Percentiles rank a stretch among this genome's conserved stretches.
Conservation (phyloP, 2,888 invertebrate genomes). For the Coremacera marginata region DNA sequence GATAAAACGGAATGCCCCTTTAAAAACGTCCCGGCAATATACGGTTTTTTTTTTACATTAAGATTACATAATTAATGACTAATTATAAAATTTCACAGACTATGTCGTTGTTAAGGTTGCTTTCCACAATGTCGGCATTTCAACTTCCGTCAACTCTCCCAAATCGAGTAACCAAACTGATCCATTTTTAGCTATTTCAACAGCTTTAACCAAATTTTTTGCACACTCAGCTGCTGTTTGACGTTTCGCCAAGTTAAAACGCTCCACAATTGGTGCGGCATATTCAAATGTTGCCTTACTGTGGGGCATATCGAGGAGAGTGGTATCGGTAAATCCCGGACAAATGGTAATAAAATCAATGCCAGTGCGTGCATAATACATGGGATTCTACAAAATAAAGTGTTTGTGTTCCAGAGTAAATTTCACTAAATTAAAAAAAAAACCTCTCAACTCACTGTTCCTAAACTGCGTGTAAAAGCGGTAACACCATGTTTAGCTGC, state of each 20-base stretch:
- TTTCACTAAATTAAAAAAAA: background rate
- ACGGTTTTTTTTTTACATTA: too few species aligned
- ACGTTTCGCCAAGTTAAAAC: constrained; percentile 46
- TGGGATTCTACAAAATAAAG: constrained; percentile 47
- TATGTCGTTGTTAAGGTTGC: constrained; percentile 38
- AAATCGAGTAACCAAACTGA: constrained; percentile 59
- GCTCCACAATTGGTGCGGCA: constrained; percentile 40
- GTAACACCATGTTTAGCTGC: constrained; percentile 67
- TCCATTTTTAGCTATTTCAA: constrained; percentile 59
- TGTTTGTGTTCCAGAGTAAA: background rate
- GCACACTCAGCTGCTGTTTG: constrained; percentile 59
- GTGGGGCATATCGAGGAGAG: constrained; percentile 49
- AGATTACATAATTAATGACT: too few species aligned
- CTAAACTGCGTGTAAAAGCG: constrained; percentile 64
- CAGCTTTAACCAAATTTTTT: constrained; percentile 54
- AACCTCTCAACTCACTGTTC: constrained; percentile 58
- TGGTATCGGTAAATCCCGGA: constrained; percentile 57
- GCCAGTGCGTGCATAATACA: constrained; percentile 51
- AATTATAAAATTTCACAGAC: too few species aligned
- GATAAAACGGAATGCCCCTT: too few species aligned
- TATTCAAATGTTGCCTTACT: constrained; percentile 54
- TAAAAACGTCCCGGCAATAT: too few species aligned
- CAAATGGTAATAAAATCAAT: constrained; percentile 60
- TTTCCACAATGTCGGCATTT: constrained; percentile 54
- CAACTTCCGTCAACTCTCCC: constrained; percentile 54